Conservation (phyloP, 2,888 invertebrate species). For the Urechis unicinctus region DNA sequence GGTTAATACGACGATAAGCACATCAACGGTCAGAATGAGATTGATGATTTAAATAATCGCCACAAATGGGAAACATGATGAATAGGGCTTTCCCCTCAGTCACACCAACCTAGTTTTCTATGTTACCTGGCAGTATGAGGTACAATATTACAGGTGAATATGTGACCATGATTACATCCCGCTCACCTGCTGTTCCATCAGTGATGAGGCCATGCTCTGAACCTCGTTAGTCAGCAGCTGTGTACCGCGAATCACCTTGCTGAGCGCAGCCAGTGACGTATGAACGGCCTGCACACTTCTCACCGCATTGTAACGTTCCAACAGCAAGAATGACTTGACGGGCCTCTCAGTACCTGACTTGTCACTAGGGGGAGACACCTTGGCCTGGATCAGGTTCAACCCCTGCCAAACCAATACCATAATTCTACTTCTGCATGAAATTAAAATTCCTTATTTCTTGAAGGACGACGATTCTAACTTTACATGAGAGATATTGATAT, state of each 20-base stretch:
- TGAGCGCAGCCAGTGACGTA: conserved; percentile 57
- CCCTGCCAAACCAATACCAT: conserved; percentile 32
- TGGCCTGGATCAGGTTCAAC: conserved; percentile 42
- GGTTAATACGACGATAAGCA: background rate
- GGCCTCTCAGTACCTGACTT: conserved; percentile 51
- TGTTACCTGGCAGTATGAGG: no score
- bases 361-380: conserved; percentile 39
- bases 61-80: no score
- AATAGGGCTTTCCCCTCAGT: no score
- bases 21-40: background rate
- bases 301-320: conserved; percentile 61
- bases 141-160: no score
- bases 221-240: conserved; percentile 54
- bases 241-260: conserved; percentile 60
- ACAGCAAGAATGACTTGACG: conserved; percentile 59
- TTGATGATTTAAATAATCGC: no score
- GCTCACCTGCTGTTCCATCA: conserved; percentile 57
- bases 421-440: no score
- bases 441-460: no score
- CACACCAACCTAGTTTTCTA: no score
- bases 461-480: no score
- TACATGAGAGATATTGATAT: no score
- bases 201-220: conserved; percentile 52
- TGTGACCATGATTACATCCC: background rate
- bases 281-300: conserved; percentile 61